phyloP scores from a whole-genome alignment of 2,113 vertebrate species.

The Sylvietta virens region DNA sequence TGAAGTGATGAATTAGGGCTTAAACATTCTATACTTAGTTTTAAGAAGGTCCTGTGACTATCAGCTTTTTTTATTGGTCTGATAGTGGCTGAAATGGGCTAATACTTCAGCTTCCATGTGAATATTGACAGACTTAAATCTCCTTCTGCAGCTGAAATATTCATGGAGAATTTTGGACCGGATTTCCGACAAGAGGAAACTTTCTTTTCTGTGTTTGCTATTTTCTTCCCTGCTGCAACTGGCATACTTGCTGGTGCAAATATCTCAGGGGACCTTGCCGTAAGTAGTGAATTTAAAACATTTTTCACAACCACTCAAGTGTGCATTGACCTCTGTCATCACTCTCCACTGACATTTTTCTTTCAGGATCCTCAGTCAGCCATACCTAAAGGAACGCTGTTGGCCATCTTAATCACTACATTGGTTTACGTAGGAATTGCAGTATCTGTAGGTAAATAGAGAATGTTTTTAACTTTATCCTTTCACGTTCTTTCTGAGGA shows the following conservation, averaged over 20 bases:
- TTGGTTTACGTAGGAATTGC: constrained; percentile 92
- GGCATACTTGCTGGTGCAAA: constrained; percentile 97
- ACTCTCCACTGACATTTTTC: constrained; percentile 20
- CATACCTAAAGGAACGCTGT: constrained; percentile 93
- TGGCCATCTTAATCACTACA: constrained; percentile 95
- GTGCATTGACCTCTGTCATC: neutral
- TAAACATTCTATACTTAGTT: neutral
- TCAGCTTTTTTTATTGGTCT: neutral
- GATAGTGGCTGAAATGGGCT: neutral
- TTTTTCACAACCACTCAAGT: neutral
- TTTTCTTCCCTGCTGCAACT: constrained; percentile 98
- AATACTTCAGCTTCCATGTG: neutral
- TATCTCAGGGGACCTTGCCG: constrained; percentile 97
- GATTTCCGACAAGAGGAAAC: constrained; percentile 82
- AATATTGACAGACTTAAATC: neutral
- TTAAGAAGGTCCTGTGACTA: neutral
- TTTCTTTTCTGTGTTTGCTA: constrained; percentile 95
- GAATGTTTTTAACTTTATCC: neutral
- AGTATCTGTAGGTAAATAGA: constrained; percentile 85
- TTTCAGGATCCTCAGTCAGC: constrained; percentile 94
- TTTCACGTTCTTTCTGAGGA: neutral
- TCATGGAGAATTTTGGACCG: constrained; percentile 94
- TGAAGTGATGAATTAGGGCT: neutral
- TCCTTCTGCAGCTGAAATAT: constrained; percentile 78
- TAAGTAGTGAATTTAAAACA: constrained; percentile 70